A percentile compares a stretch with the other conserved stretches of the same genome.
Conservation (phyloP, 2,797 vertebrate species). For the Phalanger gymnotis region DNA sequence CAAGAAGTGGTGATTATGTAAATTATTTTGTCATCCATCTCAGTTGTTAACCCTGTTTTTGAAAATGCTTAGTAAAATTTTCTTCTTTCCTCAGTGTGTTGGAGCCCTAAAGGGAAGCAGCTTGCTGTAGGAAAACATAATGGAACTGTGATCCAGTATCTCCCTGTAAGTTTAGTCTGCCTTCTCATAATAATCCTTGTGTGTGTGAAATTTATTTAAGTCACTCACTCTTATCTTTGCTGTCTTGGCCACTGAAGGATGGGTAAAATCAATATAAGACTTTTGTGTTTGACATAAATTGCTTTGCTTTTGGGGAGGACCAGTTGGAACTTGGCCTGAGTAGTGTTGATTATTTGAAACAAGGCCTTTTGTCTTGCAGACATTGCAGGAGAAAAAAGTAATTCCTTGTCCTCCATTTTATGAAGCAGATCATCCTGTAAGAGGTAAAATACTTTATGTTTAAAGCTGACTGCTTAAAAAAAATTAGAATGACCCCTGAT, state of each 20-base stretch:
- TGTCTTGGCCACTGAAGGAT: not conserved
- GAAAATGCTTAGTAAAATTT: not conserved
- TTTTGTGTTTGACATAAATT: not conserved
- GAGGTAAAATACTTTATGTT: conserved; percentile 86
- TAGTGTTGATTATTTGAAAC: not conserved
- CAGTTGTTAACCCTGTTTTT: not conserved
- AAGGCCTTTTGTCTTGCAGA: conserved; percentile 83
- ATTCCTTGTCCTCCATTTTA: conserved; percentile 96
- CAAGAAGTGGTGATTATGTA: fast-evolving
- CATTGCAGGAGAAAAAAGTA: conserved; percentile 94
- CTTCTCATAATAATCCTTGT: not conserved
- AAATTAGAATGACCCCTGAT: not conserved
- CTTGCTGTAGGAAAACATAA: conserved; percentile 95
- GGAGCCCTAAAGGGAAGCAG: conserved; percentile 99
- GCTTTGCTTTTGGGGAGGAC: not conserved
- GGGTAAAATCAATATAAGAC: not conserved
- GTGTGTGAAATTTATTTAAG: not conserved
- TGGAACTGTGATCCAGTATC: conserved; percentile 94
- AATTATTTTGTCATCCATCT: not conserved
- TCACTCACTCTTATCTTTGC: not conserved
- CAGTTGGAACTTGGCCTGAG: not conserved
- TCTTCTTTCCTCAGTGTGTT: conserved; percentile 89
- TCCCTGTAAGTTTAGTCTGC: conserved; percentile 91
- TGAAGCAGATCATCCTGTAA: conserved; percentile 92
- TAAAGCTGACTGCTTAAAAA: not conserved